These are phyloP conservation scores for Epirrita christyi DNA, from an alignment of 2,888 invertebrate genomes.

Conservation along the genomic window DNA sequence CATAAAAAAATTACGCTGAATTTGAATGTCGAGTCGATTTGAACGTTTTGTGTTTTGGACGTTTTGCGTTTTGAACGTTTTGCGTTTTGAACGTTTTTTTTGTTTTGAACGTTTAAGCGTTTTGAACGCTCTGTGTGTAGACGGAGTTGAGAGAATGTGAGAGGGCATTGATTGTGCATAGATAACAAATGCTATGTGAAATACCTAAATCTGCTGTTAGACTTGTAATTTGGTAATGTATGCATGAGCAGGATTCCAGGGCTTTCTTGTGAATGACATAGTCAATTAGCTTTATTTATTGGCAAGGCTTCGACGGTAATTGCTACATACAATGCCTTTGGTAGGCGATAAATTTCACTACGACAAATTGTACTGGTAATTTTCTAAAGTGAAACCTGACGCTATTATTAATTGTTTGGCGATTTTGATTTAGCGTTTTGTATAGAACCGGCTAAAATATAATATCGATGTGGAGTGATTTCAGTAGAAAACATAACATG, in stretches of 20 bases:
- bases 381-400: slow-evolving; percentile 19
- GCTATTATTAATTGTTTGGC: slow-evolving; percentile 1
- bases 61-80: no score
- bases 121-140: no score
- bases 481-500: no score
- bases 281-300: slow-evolving; percentile 71
- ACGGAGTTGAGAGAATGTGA: no score
- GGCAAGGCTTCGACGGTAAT: slow-evolving; percentile 45
- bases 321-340: slow-evolving; percentile 38
- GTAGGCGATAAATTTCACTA: slow-evolving; percentile 29
- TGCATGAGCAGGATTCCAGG: slow-evolving; percentile 43
- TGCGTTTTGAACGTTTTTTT: no score
- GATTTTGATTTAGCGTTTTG: slow-evolving; percentile 6
- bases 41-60: no score
- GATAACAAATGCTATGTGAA: background rate
- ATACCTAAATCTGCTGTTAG: background rate
- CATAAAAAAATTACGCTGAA: no score
- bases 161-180: no score
- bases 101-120: no score
- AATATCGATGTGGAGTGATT: no score
- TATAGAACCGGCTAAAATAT: background rate
- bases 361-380: slow-evolving; percentile 25
- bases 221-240: slow-evolving; percentile 11
- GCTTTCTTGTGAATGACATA: slow-evolving; percentile 59
- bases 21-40: no score